Base-by-base conservation (phyloP, 2,888 invertebrate species). In the Laothoe populi region DNA sequence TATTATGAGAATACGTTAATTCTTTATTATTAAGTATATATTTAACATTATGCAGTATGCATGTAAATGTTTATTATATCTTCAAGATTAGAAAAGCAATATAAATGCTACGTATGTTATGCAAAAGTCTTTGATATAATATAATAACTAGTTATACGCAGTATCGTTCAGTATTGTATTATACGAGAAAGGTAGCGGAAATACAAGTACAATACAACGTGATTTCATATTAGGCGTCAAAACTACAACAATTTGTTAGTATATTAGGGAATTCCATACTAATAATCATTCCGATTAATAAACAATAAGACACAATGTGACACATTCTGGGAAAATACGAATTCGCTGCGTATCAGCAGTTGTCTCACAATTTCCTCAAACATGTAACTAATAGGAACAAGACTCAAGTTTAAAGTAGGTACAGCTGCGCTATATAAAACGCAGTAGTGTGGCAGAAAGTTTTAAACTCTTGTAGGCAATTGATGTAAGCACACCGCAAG, bases 351-450 rank as follows among this genome's bases (percentile, higher is more conserved):
- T 19, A 48, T 2, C n/a, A n/a, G 49, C 16, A n/a, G 10, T 8
- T 35, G 11, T 2, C 24, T 44, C 19, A 35, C 53, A 21, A 53
- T 35, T 35, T 53, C 35, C 53, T n/a, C n/a, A n/a, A n/a, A n/a
- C n/a, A n/a, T n/a, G n/a, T n/a, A n/a, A n/a, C n/a, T n/a, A n/a
- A n/a, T n/a, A n/a, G n/a, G n/a, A n/a, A n/a, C n/a, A n/a, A n/a
- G n/a, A n/a, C 53, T 35, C 31, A 35, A 53, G 53, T 16, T 0
- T 31, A 31, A 31, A 2, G 35, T 53, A 31, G n/a, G 66, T 66
- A 60, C 16, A 24, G 46, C 38, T 40, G 38, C 49, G 8, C 45
- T 23, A 64, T 71, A 74, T 70, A 74, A 68, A 70, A 70, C 62
- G 26, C 11, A 24, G 4, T 24, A 23, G 19, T 8, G 60, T 40